phyloP scores from a whole-genome alignment of 2,797 vertebrate genomes.

The Tadarida brasiliensis region DNA sequence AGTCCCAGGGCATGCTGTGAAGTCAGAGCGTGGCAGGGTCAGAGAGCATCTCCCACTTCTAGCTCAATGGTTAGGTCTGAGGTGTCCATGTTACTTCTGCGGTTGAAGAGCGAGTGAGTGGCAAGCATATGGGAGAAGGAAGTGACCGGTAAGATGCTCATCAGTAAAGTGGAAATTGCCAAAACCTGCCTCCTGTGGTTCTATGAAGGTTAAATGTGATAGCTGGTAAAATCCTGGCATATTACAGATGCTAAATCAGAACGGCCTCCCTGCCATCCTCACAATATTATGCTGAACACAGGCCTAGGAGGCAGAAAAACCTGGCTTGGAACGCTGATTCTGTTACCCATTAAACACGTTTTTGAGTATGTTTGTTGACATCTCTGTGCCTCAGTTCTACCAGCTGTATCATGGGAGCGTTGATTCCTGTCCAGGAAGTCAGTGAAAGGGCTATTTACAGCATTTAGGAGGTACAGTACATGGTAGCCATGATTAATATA shows the following conservation, averaged over 20 bases:
- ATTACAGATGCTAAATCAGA: not conserved
- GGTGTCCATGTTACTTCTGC: not conserved
- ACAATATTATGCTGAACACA: not conserved
- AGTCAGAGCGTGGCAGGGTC: not conserved
- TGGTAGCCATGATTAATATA: not conserved
- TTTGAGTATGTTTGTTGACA: not conserved
- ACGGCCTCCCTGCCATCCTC: not conserved
- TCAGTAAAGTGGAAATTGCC: not conserved
- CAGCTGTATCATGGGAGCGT: not conserved
- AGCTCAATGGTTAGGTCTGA: not conserved
- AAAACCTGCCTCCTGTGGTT: not conserved
- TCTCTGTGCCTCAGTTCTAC: not conserved
- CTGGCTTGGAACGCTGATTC: not conserved
- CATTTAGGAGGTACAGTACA: not conserved
- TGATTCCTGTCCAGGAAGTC: not conserved
- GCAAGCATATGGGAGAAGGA: not conserved
- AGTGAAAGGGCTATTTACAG: not conserved
- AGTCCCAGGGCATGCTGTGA: not conserved
- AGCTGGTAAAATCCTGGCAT: not conserved
- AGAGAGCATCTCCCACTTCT: not conserved
- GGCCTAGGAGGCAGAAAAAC: not conserved
- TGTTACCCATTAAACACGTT: not conserved
- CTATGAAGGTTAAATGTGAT: not conserved
- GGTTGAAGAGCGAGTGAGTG: not conserved
- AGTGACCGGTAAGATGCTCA: not conserved